phyloP scores from a whole-genome alignment of 2,113 vertebrate genomes.

The Chionomys nivalis region DNA sequence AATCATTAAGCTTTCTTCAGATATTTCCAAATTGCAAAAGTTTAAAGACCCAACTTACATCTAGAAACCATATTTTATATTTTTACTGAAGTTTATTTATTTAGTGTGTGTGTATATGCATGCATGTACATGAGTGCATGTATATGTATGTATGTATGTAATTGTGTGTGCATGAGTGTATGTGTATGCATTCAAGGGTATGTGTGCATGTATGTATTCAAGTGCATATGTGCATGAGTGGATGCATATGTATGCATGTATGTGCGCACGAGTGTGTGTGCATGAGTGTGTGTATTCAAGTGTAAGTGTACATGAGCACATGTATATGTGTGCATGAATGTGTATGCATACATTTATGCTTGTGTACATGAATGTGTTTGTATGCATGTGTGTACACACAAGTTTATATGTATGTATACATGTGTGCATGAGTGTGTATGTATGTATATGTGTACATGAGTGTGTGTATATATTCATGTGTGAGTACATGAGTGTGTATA shows the following conservation, averaged over 20 bases:
- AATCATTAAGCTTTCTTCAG: constrained; percentile 51
- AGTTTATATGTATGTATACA: background rate
- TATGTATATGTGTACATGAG: background rate
- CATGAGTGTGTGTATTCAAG: background rate
- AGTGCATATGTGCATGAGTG: background rate
- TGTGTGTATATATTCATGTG: background rate
- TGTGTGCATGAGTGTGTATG: background rate
- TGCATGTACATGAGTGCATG: background rate
- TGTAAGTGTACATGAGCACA: background rate
- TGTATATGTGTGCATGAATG: background rate
- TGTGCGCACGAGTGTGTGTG: no score
- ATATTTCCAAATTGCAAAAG: constrained; percentile 55
- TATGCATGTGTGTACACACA: background rate
- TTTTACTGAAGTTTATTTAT: background rate
- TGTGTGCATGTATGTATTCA: background rate
- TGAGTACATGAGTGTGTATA: background rate
- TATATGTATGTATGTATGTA: background rate
- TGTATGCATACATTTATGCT: background rate
- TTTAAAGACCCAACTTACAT: constrained; percentile 59
- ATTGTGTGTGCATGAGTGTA: background rate
- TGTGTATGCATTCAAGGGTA: background rate
- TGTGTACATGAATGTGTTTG: background rate
- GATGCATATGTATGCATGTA: no score
- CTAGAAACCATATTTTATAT: background rate
- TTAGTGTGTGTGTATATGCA: background rate